Conservation (phyloP, 2,113 vertebrate species). For the Austrofundulus limnaeus region DNA sequence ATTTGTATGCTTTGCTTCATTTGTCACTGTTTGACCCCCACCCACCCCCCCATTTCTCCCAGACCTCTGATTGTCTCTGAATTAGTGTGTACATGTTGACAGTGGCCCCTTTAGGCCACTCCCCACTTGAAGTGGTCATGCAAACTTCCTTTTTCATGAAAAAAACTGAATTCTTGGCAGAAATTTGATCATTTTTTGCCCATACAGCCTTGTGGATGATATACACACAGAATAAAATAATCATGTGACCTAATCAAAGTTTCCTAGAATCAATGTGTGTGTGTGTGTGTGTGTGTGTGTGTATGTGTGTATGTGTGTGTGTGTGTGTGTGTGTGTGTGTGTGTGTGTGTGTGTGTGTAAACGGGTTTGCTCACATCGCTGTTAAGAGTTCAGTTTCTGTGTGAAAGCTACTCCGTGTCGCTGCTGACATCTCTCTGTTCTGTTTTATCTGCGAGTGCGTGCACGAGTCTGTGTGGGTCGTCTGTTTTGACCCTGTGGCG, state of each 20-base stretch:
- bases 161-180: slow-evolving; percentile 1
- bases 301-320: too few species aligned
- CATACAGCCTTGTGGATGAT: background rate
- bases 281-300: too few species aligned
- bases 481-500: slow-evolving; percentile 61
- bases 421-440: slow-evolving; percentile 24
- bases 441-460: slow-evolving; percentile 22
- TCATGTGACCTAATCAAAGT: background rate
- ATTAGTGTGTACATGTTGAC: slow-evolving; percentile 66
- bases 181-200: slow-evolving; percentile 9
- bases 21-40: slow-evolving; percentile 26
- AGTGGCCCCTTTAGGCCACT: slow-evolving; percentile 74
- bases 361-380: background rate
- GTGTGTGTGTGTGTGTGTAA: slow-evolving; percentile 1
- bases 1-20: background rate
- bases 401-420: background rate
- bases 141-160: slow-evolving; percentile 27
- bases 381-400: background rate
- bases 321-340: too few species aligned
- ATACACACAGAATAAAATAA: background rate
- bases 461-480: slow-evolving; percentile 26
- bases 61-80: slow-evolving; percentile 55
- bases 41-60: background rate
- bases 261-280: slow-evolving; percentile 1
- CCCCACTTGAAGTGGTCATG: slow-evolving; percentile 37